Evolutionary conservation across 2,113 vertebrate genomes (phyloP).

Genomic region (Tragelaphus imberbis): DNA sequence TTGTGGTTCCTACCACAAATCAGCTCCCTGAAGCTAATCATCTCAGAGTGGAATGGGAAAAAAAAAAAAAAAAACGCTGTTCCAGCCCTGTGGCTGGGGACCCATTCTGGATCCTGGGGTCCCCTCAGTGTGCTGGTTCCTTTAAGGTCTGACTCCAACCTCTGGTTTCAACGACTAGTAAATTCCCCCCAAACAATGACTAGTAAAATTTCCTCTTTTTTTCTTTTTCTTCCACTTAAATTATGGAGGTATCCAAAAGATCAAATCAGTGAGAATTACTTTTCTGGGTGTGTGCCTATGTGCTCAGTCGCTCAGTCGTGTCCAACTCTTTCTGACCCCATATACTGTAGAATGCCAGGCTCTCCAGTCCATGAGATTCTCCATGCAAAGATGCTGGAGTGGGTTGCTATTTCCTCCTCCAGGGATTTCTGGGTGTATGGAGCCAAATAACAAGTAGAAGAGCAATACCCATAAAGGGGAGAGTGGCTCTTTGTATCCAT

Average conservation of each 20-base stretch:
- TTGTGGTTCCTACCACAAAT: not conserved
- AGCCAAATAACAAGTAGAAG: not conserved
- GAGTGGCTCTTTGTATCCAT: not conserved
- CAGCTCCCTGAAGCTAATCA: not conserved
- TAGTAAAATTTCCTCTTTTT: not conserved
- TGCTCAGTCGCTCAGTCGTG: not conserved
- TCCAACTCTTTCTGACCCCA: fast-evolving
- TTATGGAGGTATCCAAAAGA: not conserved
- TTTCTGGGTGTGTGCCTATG: not conserved
- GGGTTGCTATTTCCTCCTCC: not conserved
- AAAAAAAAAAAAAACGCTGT: not conserved
- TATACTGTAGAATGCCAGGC: not conserved
- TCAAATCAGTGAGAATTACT: not conserved
- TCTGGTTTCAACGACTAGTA: not conserved
- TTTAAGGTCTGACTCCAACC: not conserved
- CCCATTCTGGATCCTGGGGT: too few relatives aligned
- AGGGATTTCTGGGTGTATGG: not conserved
- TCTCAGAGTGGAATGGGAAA: not conserved
- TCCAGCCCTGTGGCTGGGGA: not conserved
- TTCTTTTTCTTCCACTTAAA: not conserved
- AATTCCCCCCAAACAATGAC: not conserved
- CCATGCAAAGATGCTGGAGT: not conserved
- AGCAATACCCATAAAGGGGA: not conserved
- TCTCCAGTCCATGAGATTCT: not conserved
- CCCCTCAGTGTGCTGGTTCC: not conserved